These are phyloP conservation scores for Eulemur coronatus DNA, from an alignment of 2,797 vertebrate genomes.

Conservation along the genomic window DNA sequence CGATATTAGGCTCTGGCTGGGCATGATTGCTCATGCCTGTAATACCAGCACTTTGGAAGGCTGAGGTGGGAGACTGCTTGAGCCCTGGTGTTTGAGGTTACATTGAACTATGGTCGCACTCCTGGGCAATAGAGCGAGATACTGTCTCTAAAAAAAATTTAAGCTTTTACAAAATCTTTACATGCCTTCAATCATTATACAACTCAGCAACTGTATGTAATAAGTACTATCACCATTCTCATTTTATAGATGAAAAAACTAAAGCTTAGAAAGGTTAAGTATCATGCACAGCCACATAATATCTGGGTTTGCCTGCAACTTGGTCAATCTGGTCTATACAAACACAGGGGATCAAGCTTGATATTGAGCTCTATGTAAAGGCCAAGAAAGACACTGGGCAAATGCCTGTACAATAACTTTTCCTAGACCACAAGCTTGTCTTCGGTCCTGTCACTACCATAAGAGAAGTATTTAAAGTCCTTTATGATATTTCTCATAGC, in stretches of 20 bases:
- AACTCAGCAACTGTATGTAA: background rate
- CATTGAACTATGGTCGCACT: background rate
- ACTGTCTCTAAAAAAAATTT: background rate
- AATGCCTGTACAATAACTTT: background rate
- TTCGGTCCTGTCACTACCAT: background rate
- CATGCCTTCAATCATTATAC: background rate
- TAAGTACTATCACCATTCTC: background rate
- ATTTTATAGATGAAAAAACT: conserved; percentile 1
- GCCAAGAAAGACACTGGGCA: background rate
- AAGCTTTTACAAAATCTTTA: background rate
- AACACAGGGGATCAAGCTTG: background rate
- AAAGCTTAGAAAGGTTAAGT: background rate
- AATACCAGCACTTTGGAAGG: background rate
- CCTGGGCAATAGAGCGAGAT: background rate
- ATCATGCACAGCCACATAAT: background rate
- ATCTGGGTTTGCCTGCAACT: background rate
- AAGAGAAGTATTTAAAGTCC: background rate
- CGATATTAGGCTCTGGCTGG: background rate
- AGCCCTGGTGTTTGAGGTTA: background rate
- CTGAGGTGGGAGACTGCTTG: background rate
- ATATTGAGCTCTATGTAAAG: background rate
- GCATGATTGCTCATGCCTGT: background rate
- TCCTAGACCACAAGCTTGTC: background rate
- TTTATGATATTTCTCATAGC: background rate
- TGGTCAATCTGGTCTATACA: background rate